A percentile compares a stretch with the other conserved stretches of the same genome.
phyloP scores from a whole-genome alignment of 1,140 invertebrate species.

The Gryllus bimaculatus region DNA sequence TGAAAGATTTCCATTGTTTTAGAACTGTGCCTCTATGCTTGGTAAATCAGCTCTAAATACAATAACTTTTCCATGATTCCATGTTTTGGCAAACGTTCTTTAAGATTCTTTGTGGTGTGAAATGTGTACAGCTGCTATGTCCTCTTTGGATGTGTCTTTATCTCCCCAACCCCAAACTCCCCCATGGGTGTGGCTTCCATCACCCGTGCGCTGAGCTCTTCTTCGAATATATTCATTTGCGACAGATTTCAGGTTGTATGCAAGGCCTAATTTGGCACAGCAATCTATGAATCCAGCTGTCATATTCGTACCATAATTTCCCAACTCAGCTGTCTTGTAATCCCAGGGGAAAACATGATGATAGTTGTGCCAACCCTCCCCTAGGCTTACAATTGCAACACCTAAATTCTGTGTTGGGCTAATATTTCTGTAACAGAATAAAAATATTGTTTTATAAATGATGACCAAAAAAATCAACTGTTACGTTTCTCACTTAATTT shows the following conservation, averaged over 20 bases:
- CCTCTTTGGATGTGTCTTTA: constrained; percentile 43
- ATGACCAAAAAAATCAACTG: background rate
- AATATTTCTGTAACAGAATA: constrained; percentile 32
- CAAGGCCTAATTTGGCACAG: constrained; percentile 62
- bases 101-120: background rate
- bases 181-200: constrained; percentile 47
- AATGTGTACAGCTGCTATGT: constrained; percentile 24
- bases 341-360: constrained; percentile 88
- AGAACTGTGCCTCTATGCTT: too few species aligned
- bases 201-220: constrained; percentile 52
- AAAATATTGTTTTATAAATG: background rate
- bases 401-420: constrained; percentile 43
- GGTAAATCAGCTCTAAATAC: background rate
- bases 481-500: too few species aligned
- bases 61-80: background rate
- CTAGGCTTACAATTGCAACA: constrained; percentile 35
- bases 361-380: constrained; percentile 78
- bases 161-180: constrained; percentile 55
- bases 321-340: constrained; percentile 66
- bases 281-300: constrained; percentile 74
- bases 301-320: constrained; percentile 58
- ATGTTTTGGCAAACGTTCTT: background rate
- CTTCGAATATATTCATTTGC: constrained; percentile 45
- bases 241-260: constrained; percentile 62
- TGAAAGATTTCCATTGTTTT: too few species aligned